Conservation (phyloP, 2,797 vertebrate species). For the Galaxias olidus region DNA sequence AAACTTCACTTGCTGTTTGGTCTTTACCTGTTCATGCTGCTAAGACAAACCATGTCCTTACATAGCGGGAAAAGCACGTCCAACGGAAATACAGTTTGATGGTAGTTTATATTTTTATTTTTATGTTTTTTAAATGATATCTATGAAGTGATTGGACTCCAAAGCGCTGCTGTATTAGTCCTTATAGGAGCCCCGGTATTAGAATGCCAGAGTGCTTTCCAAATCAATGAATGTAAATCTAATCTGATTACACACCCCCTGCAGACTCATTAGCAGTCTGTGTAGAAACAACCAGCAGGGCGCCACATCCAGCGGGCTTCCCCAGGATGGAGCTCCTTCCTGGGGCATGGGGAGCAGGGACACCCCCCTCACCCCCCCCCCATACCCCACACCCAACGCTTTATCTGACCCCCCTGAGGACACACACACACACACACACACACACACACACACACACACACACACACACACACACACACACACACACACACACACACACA, state of each 20-base stretch:
- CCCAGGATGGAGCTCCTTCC: slow-evolving; percentile 1
- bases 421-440: background rate
- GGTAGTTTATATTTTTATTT: no score
- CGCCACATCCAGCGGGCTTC: background rate
- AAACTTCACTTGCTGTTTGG: no score
- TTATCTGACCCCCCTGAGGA: background rate
- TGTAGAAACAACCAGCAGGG: slow-evolving; percentile 35
- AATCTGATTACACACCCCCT: slow-evolving; percentile 51
- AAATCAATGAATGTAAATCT: slow-evolving; percentile 18
- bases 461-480: background rate
- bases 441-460: background rate
- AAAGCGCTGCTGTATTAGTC: no score
- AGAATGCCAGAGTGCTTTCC: no score
- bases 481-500: background rate
- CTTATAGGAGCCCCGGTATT: no score
- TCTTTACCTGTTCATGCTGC: no score
- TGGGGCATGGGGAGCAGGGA: slow-evolving; percentile 63
- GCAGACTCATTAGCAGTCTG: slow-evolving; percentile 45
- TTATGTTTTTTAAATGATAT: no score
- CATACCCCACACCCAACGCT: slow-evolving; percentile 2
- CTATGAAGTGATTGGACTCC: no score
- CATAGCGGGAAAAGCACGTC: no score
- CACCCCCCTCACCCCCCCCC: slow-evolving; percentile 50
- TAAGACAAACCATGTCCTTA: no score
- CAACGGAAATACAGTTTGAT: no score